Base-by-base conservation (phyloP, 1,140 invertebrate species). In the Aleiodes sp. region DNA sequence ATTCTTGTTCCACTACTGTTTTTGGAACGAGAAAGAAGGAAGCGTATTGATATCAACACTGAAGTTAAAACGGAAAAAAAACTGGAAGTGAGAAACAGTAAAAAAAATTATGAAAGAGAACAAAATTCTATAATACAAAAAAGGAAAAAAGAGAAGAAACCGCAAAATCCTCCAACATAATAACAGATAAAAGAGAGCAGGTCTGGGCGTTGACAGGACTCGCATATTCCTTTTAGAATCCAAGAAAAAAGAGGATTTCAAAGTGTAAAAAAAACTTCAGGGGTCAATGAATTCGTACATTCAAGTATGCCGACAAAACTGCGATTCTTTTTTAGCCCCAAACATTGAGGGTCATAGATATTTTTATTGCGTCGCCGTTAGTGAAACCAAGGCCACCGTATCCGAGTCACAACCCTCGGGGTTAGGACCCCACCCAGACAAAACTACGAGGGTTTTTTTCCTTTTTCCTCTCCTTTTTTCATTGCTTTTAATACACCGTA, bases 381-480 rank as follows among this genome's bases (percentile, higher is more conserved):
- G 10, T 52, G 46, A 12, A 52, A 21, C 46, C 46, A 52, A 52
- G 46, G 46, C 46, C 46, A 52, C 21, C 21, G 46, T 21, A 52
- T 43, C 19, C 19, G n/a, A 16, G 39, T 43, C 39, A 16, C 39
- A 43, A 21, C 46, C 46, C 46, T n/a, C 46, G 12, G 46, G 46
- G 16, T 52, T 52, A 24, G 19, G 46, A 52, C 46, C 46, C 46
- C 46, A 52, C 46, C 46, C 46, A 52, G 46, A 9, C 46, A 52
- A 52, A 41, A 52, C 46, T 52, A 52, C 46, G 10, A 16, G 46
- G 46, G 46, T 24, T 52, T 52, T 52, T 52, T 46, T n/a, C n/a
- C n/a, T n/a, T n/a, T n/a, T n/a, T n/a, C n/a, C n/a, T n/a, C n/a
- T n/a, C n/a, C n/a, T n/a, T n/a, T n/a, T n/a, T n/a, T n/a, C n/a